Evolutionary conservation across 2,113 vertebrate species (phyloP), one percentile per base, ranked within the genome.

Genomic region (Albula goreensis): DNA sequence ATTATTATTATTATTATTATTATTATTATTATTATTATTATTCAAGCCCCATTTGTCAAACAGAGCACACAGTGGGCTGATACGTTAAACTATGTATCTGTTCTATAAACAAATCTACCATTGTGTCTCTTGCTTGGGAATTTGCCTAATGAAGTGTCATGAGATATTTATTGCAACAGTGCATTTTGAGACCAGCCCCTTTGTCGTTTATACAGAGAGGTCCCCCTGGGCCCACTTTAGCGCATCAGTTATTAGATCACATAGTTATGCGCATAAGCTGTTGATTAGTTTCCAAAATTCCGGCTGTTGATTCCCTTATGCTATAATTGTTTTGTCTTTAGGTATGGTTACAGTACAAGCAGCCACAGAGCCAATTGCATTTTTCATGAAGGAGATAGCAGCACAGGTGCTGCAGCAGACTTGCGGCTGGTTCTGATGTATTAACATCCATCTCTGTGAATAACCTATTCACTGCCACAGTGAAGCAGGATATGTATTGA

Each of bases 61-160:
- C 82, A 82, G 83, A 78, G 77, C 17, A 74, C 84, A 50, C 81
- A 83, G 31, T 70, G 66, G 82, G 87, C 85, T 80, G 81, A 66
- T 22, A 7, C 77, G 82, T 78, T 90, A 88, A 92, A 91, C 87
- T 88, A 90, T 86, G 57, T 93, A 89, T 91, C 90, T 90, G 90
- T 91, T 85, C 87, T 74, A 57, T 83, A 86, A 89, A 89, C 63
- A 86, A 90, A 83, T 88, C 78, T 81, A 78, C 85, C 63, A 77
- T 89, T 87, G 85, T 80, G 66, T 78, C 70, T 60, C 60, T 80
- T 63, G 83, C 31, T 91, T 84, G 79, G 88, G 83, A 81, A 51
- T 31, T n/a, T 15, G 87, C 70, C 81, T 85, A 57, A 87, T 85
- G 22, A 83, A 82, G 83, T 25, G 56, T 80, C 86, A 78, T 82